A percentile compares a stretch with the other conserved stretches of the same genome.
phyloP scores from a whole-genome alignment of 2,888 invertebrate species.

The Candidula unifasciata region DNA sequence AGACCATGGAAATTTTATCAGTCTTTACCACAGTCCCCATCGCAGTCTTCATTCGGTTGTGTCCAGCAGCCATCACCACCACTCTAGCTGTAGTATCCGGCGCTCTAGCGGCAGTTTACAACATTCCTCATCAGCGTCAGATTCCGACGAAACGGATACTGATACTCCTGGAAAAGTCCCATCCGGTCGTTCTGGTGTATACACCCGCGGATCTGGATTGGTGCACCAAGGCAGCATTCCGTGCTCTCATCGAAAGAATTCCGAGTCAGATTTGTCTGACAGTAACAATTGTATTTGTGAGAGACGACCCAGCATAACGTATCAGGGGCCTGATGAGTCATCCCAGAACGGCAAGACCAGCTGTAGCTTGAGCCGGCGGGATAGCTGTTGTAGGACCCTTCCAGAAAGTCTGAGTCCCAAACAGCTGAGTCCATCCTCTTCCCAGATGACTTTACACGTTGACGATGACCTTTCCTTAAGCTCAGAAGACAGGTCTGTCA shows the following conservation, averaged over 20 bases:
- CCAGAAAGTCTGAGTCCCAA: constrained; percentile 22
- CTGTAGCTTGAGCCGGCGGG: constrained; percentile 21
- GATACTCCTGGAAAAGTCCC: constrained; percentile 2
- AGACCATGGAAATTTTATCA: background rate
- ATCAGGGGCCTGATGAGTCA: background rate
- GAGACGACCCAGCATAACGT: background rate
- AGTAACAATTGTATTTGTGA: background rate
- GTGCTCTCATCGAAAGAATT: constrained; percentile 20
- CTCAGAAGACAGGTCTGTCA: background rate
- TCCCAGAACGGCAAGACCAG: background rate
- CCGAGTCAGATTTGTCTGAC: background rate
- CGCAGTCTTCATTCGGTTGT: background rate
- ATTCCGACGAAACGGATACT: constrained; percentile 40
- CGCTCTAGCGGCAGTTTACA: constrained; percentile 26
- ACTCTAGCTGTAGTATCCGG: background rate
- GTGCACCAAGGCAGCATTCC: constrained; percentile 50
- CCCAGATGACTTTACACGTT: background rate
- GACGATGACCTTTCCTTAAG: constrained; percentile 9
- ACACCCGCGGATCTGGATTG: constrained; percentile 31
- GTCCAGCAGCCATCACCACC: background rate
- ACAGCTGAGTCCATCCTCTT: constrained; percentile 44
- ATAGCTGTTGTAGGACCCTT: constrained; percentile 11
- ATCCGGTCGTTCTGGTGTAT: background rate
- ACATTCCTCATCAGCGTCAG: constrained; percentile 29
- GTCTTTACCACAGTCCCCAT: background rate